These are phyloP conservation scores for Taxidea taxus DNA, from an alignment of 2,113 vertebrate species.

Conservation along the genomic window DNA sequence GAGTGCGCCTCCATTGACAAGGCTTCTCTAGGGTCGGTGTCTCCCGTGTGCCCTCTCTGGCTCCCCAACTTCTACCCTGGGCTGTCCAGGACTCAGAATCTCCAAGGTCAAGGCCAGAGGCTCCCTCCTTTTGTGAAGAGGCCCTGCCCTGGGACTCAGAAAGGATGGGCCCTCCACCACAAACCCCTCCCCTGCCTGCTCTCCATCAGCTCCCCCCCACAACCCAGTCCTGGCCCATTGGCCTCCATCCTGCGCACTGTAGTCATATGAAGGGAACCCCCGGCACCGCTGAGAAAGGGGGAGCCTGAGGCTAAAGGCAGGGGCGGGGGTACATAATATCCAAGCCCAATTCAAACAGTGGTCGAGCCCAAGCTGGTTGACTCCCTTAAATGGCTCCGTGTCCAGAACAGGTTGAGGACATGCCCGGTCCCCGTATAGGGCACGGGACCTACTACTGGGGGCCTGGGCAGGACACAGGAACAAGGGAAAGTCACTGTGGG, in stretches of 20 bases:
- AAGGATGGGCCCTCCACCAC: not conserved
- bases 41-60: not conserved
- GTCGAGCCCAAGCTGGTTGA: not conserved
- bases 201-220: not conserved
- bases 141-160: not conserved
- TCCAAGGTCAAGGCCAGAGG: not conserved
- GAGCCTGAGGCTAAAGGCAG: not conserved
- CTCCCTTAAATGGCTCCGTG: not conserved
- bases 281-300: not conserved
- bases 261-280: not conserved
- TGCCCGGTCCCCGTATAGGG: too few relatives aligned
- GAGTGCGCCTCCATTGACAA: too few relatives aligned
- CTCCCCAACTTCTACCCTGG: not conserved
- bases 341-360: not conserved
- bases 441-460: not conserved
- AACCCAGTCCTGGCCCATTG: not conserved
- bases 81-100: not conserved
- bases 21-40: not conserved
- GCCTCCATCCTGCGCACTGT: not conserved
- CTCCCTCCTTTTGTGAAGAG: not conserved
- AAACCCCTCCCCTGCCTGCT: too few relatives aligned
- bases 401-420: not conserved
- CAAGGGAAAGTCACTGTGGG: not conserved
- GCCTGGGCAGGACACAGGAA: fast-evolving
- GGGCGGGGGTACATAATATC: fast-evolving